phyloP scores from a whole-genome alignment of 2,888 invertebrate genomes.

The Rapana venosa region DNA sequence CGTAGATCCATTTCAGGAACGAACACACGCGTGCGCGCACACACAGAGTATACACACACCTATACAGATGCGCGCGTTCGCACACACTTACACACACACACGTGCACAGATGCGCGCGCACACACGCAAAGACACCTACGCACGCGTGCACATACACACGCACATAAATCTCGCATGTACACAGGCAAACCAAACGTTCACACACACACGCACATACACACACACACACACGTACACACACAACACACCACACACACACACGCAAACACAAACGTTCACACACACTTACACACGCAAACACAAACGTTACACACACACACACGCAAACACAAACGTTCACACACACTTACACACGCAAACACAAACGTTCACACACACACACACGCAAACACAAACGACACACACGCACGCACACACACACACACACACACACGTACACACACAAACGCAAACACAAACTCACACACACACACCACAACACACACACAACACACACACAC shows the following conservation, averaged over 20 bases:
- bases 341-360: too few species aligned
- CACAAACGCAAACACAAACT: not conserved
- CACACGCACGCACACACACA: constrained; percentile 32
- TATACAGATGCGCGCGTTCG: not conserved
- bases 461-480: not conserved
- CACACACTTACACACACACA: not conserved
- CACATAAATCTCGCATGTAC: too few species aligned
- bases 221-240: too few species aligned
- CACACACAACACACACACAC: not conserved
- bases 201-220: not conserved
- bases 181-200: too few species aligned
- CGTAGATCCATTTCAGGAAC: not conserved
- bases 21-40: not conserved
- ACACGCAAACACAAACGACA: too few species aligned
- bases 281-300: too few species aligned
- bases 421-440: constrained; percentile 27
- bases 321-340: too few species aligned
- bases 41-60: not conserved
- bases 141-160: too few species aligned
- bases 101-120: not conserved
- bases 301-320: too few species aligned
- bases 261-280: too few species aligned
- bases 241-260: too few species aligned
- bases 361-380: constrained; percentile 31
- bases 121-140: too few species aligned